Evolutionary conservation across 2,797 vertebrate species (phyloP).

Genomic region (Bucorvus abyssinicus): DNA sequence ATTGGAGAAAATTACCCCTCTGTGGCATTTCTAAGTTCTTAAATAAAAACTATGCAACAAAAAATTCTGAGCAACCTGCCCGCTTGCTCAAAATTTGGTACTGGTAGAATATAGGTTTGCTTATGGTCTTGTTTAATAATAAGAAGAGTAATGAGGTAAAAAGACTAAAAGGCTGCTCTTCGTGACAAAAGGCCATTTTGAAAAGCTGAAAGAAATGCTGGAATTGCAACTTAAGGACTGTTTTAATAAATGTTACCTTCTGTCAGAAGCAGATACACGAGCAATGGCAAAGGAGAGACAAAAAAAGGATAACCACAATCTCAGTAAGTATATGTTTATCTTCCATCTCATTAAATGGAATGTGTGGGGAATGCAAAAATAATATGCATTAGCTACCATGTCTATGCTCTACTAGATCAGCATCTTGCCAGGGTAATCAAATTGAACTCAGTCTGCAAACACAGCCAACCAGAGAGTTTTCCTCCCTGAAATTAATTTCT

Average conservation of each 20-base stretch:
- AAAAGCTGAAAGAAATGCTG: background rate
- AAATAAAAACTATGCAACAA: background rate
- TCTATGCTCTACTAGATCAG: background rate
- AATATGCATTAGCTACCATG: background rate
- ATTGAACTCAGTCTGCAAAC: background rate
- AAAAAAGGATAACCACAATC: conserved; percentile 99
- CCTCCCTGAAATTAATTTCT: background rate
- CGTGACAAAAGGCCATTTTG: background rate
- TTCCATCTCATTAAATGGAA: background rate
- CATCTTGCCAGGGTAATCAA: background rate
- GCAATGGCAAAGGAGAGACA: conserved; percentile 95
- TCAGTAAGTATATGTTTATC: conserved; percentile 85
- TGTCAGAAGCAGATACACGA: conserved; percentile 89
- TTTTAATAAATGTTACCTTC: conserved; percentile 67
- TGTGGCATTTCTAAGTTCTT: background rate
- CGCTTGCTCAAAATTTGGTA: background rate
- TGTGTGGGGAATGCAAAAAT: background rate
- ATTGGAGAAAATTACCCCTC: background rate
- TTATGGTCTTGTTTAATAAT: background rate
- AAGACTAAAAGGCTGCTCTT: background rate
- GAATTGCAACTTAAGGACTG: background rate
- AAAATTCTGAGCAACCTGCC: background rate
- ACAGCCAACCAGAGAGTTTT: background rate
- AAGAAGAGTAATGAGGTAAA: background rate
- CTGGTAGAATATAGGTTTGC: background rate